Evolutionary conservation across 2,888 invertebrate genomes (phyloP).

Genomic region (Saturnia japonica): DNA sequence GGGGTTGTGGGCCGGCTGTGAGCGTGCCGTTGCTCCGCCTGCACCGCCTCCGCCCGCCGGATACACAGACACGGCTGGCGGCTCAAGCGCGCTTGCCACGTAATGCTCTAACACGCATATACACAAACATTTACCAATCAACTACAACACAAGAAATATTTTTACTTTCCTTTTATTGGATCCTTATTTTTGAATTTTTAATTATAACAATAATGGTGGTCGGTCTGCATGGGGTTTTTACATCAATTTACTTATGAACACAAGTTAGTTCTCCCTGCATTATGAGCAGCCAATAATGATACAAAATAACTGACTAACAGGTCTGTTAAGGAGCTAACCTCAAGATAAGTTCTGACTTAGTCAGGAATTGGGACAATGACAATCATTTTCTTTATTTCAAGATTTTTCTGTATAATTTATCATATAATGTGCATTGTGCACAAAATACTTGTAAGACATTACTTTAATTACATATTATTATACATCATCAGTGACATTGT

Average conservation of each 20-base stretch:
- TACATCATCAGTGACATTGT: too few relatives aligned
- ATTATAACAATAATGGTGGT: background rate
- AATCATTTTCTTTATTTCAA: too few relatives aligned
- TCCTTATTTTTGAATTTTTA: background rate
- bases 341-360: too few relatives aligned
- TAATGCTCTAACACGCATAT: slow-evolving; percentile 66
- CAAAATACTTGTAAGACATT: too few relatives aligned
- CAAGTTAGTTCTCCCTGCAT: too few relatives aligned
- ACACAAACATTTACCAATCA: background rate
- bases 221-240: background rate
- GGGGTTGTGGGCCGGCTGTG: slow-evolving; percentile 84
- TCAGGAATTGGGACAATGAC: too few relatives aligned
- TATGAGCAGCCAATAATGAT: background rate
- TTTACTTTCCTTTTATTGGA: background rate
- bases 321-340: too few relatives aligned
- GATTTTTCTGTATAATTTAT: too few relatives aligned
- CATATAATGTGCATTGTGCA: too few relatives aligned
- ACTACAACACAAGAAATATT: background rate
- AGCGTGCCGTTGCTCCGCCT: slow-evolving; percentile 50
- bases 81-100: slow-evolving; percentile 88
- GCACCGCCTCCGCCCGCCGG: slow-evolving; percentile 41
- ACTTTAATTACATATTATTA: too few relatives aligned
- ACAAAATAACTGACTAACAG: background rate
- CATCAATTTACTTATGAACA: background rate
- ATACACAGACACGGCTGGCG: slow-evolving; percentile 88